These are phyloP conservation scores for Heteractis magnifica DNA, from an alignment of 92 coral and sea anemone species.

Conservation along the genomic window DNA sequence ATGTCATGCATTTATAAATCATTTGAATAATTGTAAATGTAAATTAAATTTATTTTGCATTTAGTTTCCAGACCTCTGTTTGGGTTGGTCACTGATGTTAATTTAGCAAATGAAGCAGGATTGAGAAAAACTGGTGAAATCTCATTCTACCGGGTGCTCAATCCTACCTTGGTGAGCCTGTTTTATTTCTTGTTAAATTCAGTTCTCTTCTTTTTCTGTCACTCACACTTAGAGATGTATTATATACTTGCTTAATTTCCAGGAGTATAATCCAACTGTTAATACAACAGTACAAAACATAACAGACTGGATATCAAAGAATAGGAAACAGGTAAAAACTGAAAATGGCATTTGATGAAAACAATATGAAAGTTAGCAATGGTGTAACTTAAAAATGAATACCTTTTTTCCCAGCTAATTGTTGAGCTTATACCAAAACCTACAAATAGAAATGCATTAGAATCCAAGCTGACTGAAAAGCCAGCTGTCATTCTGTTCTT, in stretches of 20 bases:
- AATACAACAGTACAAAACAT: conserved; percentile 51
- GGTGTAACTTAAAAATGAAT: not conserved
- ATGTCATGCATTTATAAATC: too few relatives aligned
- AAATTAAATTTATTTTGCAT: not conserved
- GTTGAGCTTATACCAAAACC: conserved; percentile 59
- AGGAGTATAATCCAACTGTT: conserved; percentile 64
- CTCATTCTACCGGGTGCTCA: conserved; percentile 41
- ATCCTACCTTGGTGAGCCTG: conserved; percentile 36
- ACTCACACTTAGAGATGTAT: not conserved
- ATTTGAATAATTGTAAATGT: not conserved
- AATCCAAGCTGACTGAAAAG: conserved; percentile 55
- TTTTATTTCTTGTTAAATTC: not conserved
- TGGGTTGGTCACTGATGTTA: conserved; percentile 56
- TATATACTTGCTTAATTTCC: not conserved
- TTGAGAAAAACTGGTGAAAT: conserved; percentile 40
- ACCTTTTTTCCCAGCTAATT: conserved; percentile 48
- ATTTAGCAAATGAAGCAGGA: conserved; percentile 51
- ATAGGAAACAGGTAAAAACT: conserved; percentile 62
- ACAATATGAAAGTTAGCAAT: not conserved
- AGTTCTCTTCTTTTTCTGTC: not conserved
- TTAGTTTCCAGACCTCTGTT: conserved; percentile 63
- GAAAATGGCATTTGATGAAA: not conserved
- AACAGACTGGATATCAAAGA: conserved; percentile 69
- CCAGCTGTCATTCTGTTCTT: conserved; percentile 86
- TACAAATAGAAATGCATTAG: conserved; percentile 44